Percentiles rank a stretch among this genome's conserved stretches.
These are phyloP conservation scores for Eupsilia transversa DNA, from an alignment of 2,888 invertebrate genomes.

Conservation along the genomic window DNA sequence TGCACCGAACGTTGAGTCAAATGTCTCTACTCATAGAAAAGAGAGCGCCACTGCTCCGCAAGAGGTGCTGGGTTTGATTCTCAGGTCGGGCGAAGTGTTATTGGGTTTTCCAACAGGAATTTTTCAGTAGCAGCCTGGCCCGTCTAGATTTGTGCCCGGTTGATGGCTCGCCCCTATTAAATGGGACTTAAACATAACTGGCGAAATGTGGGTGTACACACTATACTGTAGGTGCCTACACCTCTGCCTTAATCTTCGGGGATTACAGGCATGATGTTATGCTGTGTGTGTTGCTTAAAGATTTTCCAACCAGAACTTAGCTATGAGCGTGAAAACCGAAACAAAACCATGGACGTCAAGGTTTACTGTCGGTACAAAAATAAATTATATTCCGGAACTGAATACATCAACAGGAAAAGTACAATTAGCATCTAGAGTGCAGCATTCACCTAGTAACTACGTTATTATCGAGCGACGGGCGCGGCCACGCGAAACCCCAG, in stretches of 20 bases:
- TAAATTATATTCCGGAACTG: slow-evolving; percentile 48
- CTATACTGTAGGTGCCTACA: neutral
- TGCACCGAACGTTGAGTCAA: neutral
- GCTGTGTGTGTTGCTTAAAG: neutral
- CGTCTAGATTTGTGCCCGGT: neutral
- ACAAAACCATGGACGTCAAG: slow-evolving; percentile 33
- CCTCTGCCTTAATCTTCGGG: neutral
- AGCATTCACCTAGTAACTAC: slow-evolving; percentile 59
- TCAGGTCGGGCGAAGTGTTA: neutral
- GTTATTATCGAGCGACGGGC: slow-evolving; percentile 23
- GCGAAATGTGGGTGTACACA: neutral
- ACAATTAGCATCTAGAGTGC: slow-evolving; percentile 69
- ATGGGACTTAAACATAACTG: too few species aligned
- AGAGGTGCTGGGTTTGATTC: neutral
- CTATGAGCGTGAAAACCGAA: slow-evolving; percentile 21
- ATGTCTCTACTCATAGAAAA: neutral
- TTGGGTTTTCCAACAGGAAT: neutral
- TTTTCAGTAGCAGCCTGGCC: neutral
- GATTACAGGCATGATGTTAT: neutral
- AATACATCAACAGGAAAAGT: slow-evolving; percentile 68
- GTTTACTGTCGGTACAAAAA: slow-evolving; percentile 33
- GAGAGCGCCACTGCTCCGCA: neutral
- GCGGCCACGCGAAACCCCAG: slow-evolving; percentile 60
- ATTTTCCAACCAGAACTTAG: neutral
- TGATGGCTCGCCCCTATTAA: neutral